phyloP scores from a whole-genome alignment of 2,113 vertebrate species.

The Tragelaphus strepsiceros region DNA sequence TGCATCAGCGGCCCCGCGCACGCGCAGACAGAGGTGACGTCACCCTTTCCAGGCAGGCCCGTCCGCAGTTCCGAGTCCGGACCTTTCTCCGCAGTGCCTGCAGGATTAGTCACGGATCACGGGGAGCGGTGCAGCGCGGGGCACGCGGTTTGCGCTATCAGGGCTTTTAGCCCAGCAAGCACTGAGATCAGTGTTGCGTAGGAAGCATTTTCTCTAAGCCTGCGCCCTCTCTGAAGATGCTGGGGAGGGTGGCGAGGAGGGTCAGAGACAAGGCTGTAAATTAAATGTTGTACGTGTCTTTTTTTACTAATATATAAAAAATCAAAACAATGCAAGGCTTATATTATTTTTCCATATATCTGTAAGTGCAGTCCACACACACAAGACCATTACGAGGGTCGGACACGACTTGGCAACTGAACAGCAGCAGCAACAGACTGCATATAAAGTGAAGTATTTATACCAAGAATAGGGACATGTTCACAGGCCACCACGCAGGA shows the following conservation, averaged over 20 bases:
- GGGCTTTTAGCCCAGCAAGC: background rate
- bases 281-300: background rate
- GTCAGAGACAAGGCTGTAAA: background rate
- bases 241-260: accelerated
- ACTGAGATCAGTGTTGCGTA: background rate
- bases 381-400: background rate
- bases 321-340: background rate
- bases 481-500: background rate
- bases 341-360: background rate
- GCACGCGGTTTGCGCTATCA: background rate
- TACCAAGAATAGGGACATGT: background rate
- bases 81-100: constrained; percentile 60
- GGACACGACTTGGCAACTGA: background rate
- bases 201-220: background rate
- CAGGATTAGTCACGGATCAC: background rate
- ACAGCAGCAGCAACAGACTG: background rate
- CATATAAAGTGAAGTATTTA: background rate
- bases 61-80: constrained; percentile 29
- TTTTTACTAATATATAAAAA: background rate
- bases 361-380: background rate
- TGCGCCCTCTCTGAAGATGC: background rate
- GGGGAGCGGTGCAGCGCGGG: background rate
- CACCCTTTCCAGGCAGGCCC: constrained; percentile 63
- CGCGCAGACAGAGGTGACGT: constrained; percentile 74
- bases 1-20: background rate